phyloP scores from a whole-genome alignment of 2,797 vertebrate genomes.

The Acanthiza pusilla region DNA sequence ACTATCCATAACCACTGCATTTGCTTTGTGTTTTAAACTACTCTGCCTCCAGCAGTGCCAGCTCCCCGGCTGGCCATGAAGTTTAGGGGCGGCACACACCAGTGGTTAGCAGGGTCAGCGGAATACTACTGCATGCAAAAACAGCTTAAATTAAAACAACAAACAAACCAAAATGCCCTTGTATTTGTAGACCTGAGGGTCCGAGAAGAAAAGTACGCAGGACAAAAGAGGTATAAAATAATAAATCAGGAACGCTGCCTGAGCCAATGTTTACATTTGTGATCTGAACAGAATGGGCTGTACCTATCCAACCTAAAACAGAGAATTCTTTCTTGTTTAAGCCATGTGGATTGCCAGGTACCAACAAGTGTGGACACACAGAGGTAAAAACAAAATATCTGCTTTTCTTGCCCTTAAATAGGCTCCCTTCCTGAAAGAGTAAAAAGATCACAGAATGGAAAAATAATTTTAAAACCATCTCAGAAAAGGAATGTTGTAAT shows the following conservation, averaged over 20 bases:
- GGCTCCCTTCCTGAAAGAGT: background rate
- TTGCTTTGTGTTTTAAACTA: background rate
- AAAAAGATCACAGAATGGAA: constrained; percentile 20
- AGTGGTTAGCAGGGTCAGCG: background rate
- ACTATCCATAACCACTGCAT: background rate
- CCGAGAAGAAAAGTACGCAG: background rate
- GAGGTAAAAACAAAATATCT: background rate
- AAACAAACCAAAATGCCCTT: background rate
- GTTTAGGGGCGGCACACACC: background rate
- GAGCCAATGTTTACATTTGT: background rate
- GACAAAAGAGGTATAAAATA: background rate
- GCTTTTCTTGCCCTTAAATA: background rate
- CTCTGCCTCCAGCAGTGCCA: background rate
- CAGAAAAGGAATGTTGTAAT: constrained; percentile 33
- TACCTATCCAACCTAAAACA: background rate
- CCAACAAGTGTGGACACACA: background rate
- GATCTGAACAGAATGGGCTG: background rate
- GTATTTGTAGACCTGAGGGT: background rate
- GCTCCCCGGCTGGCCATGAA: background rate
- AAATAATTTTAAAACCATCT: constrained; percentile 13
- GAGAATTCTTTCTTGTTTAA: constrained; percentile 15
- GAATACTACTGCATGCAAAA: background rate
- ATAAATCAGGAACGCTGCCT: background rate
- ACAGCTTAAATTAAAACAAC: background rate
- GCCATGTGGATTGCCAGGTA: background rate